Percentiles rank a stretch among this genome's conserved stretches.
These are phyloP conservation scores for Amiota mariae DNA, from an alignment of 2,888 invertebrate genomes.

Conservation along the genomic window DNA sequence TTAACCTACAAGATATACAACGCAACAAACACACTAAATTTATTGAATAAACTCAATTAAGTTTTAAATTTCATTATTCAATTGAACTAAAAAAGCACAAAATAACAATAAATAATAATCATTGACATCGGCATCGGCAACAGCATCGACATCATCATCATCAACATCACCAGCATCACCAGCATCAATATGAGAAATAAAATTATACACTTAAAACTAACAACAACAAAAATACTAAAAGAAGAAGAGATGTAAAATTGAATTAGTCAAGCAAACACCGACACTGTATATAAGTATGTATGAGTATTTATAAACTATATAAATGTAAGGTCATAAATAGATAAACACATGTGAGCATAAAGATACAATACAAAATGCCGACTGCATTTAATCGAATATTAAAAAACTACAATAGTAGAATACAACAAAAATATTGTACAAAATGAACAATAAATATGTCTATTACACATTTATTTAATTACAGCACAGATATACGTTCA, in stretches of 20 bases:
- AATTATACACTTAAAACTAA: not conserved
- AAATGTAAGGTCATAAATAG: slow-evolving; percentile 12
- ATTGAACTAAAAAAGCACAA: slow-evolving; percentile 23
- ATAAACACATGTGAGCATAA: slow-evolving; percentile 17
- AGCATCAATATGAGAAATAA: not conserved
- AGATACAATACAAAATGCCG: slow-evolving; percentile 8
- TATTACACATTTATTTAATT: slow-evolving; percentile 29
- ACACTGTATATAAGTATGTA: not conserved
- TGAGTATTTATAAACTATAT: too few relatives aligned
- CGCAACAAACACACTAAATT: not conserved
- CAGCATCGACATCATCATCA: not conserved
- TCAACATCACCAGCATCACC: not conserved
- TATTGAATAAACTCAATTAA: slow-evolving; percentile 23
- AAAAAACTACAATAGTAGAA: slow-evolving; percentile 3
- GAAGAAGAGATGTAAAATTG: slow-evolving; percentile 12
- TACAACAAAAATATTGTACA: slow-evolving; percentile 6
- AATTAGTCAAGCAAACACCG: slow-evolving; percentile 27
- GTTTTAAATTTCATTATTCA: slow-evolving; percentile 27
- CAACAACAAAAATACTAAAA: not conserved
- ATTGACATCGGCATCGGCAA: not conserved
- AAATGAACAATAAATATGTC: slow-evolving; percentile 8
- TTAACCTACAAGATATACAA: slow-evolving; percentile 17
- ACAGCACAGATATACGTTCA: slow-evolving; percentile 19
- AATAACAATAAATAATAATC: not conserved
- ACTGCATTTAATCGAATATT: slow-evolving; percentile 17